Base-by-base conservation (phyloP, 1,140 invertebrate species). In the Rhagoletis pomonella region DNA sequence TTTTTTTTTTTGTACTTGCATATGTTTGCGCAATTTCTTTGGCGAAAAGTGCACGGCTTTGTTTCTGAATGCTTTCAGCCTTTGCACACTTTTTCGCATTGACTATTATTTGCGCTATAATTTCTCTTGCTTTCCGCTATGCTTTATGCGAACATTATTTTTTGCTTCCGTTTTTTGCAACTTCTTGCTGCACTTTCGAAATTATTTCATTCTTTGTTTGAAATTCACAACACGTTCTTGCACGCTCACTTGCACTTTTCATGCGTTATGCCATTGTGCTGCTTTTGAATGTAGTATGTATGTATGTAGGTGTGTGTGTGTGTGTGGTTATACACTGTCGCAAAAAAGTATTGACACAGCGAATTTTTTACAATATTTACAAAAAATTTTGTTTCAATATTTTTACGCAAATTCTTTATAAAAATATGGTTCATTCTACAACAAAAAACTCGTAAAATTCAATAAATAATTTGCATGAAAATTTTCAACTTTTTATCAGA, bases 1-100 rank as follows among this genome's bases (percentile, higher is more conserved):
- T 9, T 50, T 55, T 47, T 17, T 17, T 29, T 29, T 29, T 29
- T 29, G 29, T 29, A 29, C 29, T 29, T 29, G 29, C 29, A 29
- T 42, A n/a, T 81, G 47, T 5, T 58, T 10, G 50, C 73, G 73
- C 73, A 81, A 50, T 81, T 81, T 9, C 73, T 29, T 67, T 67
- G 29, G 69, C 73, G 17, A 7, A 12, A 62, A n/a, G 9, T 62
- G 4, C 12, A 14, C 12, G 4, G 4, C 60, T 17, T 29, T 29
- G 29, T 29, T 29, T 29, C 29, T 29, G 58, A 6, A n/a, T 62
- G n/a, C 12, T 62, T 62, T 62, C 17, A 12, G 9, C 1, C 6
- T 12, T 14, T 7, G 9, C 60, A 62, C 60, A 62, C 60, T 62
- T 62, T 62, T 62, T 62, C 60, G 3, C n/a, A 62, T 62, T 62